These are phyloP conservation scores for Ammodramus savannarum DNA, from an alignment of 2,113 vertebrate species.

Conservation along the genomic window DNA sequence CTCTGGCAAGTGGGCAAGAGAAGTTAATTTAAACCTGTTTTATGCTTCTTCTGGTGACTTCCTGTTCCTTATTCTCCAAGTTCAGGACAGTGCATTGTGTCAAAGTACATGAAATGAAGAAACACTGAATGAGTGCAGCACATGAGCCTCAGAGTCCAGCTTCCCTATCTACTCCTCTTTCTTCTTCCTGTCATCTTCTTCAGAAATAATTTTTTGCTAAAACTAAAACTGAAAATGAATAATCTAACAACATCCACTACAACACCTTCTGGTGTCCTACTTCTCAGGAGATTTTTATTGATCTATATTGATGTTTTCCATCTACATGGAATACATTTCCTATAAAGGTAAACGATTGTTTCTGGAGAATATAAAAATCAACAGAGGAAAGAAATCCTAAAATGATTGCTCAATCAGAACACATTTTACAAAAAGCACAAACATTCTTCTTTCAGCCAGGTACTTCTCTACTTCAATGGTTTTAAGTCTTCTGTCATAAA, in stretches of 20 bases:
- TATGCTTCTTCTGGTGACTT: background rate
- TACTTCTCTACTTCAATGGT: background rate
- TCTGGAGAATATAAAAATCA: background rate
- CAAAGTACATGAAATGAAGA: background rate
- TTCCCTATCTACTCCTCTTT: background rate
- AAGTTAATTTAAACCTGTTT: background rate
- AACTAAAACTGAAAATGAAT: background rate
- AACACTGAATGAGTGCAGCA: background rate
- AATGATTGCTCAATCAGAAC: background rate
- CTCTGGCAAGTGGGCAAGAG: background rate
- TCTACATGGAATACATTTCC: background rate
- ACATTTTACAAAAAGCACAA: background rate
- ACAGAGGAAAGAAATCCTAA: background rate
- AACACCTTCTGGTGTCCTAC: background rate
- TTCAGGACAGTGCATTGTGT: background rate
- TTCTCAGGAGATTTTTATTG: background rate
- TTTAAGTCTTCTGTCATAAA: conserved; percentile 3
- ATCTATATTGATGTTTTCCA: background rate
- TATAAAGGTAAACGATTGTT: background rate
- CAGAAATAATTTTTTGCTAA: background rate
- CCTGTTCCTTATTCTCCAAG: background rate
- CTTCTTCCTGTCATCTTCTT: background rate
- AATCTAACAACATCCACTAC: background rate
- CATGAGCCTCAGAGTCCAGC: background rate
- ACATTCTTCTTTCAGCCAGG: background rate